phyloP scores from a whole-genome alignment of 2,113 vertebrate genomes.

The Ochotona curzoniae region DNA sequence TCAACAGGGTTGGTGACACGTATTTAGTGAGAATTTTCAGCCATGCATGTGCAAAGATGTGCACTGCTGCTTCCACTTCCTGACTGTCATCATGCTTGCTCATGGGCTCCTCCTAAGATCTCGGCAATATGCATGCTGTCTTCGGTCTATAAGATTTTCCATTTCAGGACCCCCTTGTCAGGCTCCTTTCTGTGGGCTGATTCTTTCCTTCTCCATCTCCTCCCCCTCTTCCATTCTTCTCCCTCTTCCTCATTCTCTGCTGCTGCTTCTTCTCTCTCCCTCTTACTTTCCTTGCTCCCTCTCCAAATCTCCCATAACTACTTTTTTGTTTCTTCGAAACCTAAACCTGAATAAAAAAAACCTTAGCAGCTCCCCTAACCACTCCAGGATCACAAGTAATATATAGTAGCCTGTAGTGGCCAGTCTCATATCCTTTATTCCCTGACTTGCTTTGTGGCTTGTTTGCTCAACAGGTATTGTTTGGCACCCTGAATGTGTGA shows the following conservation, averaged over 20 bases:
- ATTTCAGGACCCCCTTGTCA: not conserved
- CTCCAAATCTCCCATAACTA: too few species aligned
- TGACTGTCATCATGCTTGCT: not conserved
- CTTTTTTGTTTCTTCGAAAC: not conserved
- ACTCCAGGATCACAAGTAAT: not conserved
- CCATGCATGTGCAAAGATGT: accelerated
- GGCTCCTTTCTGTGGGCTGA: not conserved
- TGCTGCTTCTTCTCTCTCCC: too few species aligned
- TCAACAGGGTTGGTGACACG: too few species aligned
- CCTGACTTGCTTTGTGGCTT: not conserved
- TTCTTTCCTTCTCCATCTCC: not conserved
- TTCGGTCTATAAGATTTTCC: not conserved
- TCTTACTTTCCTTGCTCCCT: not conserved
- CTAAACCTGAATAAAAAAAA: not conserved
- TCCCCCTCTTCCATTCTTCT: too few species aligned
- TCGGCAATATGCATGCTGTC: not conserved
- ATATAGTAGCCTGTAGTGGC: too few species aligned
- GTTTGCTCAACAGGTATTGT: not conserved
- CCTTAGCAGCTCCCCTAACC: not conserved
- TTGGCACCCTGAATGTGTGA: not conserved
- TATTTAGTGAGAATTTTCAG: not conserved
- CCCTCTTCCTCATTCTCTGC: too few species aligned
- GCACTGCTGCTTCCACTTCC: not conserved
- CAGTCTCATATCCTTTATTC: not conserved
- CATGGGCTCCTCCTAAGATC: accelerated